Percentiles rank a stretch among this genome's conserved stretches.
Conservation (phyloP, 2,888 invertebrate genomes). For the Zygothrica quintamaculata region DNA sequence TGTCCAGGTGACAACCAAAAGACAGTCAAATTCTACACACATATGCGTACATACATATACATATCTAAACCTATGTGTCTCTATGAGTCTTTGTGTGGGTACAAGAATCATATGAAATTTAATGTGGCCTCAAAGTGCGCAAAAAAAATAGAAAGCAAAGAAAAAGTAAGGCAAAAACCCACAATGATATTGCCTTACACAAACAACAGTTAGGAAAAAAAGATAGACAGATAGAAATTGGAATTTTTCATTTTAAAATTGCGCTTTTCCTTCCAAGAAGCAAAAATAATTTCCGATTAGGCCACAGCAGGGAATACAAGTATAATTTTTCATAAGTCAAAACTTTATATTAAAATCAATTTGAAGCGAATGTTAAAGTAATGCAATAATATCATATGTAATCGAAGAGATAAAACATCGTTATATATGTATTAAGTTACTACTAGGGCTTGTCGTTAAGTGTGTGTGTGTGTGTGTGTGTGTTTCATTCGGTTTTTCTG, state of each 20-base stretch:
- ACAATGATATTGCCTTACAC: slow-evolving; percentile 19
- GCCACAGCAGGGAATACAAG: too few species aligned
- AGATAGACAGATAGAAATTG: too few species aligned
- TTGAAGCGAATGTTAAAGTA: too few species aligned
- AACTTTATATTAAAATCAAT: not conserved
- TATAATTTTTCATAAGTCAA: too few species aligned
- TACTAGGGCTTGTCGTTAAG: too few species aligned
- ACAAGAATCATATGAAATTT: slow-evolving; percentile 26
- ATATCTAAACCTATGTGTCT: slow-evolving; percentile 1
- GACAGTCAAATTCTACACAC: slow-evolving; percentile 43
- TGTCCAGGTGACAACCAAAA: slow-evolving; percentile 55
- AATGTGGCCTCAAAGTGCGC: slow-evolving; percentile 32
- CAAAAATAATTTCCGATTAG: not conserved
- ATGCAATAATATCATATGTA: too few species aligned
- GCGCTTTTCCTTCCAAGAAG: slow-evolving; percentile 2
- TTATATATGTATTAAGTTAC: too few species aligned
- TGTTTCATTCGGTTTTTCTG: slow-evolving; percentile 1
- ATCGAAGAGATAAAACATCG: too few species aligned
- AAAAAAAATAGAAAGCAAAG: slow-evolving; percentile 29
- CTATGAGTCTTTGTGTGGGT: slow-evolving; percentile 10
- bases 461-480: too few species aligned
- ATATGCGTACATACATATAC: not conserved
- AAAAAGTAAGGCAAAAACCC: too few species aligned
- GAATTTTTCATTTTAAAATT: slow-evolving; percentile 18
- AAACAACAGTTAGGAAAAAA: not conserved